Conservation (phyloP, 64 coral and sea anemone genomes). For the Pachyseris speciosa region DNA sequence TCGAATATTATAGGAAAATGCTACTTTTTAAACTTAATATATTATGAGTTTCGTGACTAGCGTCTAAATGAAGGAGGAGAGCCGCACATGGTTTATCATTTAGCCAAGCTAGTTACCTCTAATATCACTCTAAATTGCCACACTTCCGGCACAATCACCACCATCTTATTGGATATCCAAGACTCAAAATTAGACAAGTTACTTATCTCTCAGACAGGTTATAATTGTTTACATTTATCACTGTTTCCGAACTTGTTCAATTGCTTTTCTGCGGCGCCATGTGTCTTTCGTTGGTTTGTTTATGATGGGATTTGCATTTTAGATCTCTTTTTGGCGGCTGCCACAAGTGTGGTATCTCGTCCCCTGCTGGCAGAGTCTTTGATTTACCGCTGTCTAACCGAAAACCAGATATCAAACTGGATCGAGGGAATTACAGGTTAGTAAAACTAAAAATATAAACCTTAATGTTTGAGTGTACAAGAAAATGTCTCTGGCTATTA, state of each 20-base stretch:
- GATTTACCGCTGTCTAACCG: background rate
- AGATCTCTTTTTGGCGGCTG: background rate
- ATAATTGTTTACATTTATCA: background rate
- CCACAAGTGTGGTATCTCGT: background rate
- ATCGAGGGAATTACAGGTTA: constrained; percentile 1
- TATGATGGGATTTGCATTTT: background rate
- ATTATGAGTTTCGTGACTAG: background rate
- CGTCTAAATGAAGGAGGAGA: too few relatives aligned
- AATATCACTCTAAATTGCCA: background rate
- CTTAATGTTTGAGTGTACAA: background rate
- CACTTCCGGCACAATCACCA: background rate
- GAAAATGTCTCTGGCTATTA: too few relatives aligned
- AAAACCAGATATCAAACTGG: background rate
- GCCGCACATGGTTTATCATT: too few relatives aligned
- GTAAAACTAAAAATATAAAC: background rate
- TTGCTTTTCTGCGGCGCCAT: background rate
- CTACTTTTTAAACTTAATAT: background rate
- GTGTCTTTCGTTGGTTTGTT: background rate
- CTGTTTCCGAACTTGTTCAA: background rate
- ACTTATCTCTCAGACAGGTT: background rate
- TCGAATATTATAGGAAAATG: background rate
- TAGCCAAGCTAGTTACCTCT: background rate
- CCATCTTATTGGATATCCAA: background rate
- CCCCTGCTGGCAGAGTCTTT: background rate
- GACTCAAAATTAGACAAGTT: background rate